A percentile compares a stretch with the other conserved stretches of the same genome.
These are phyloP conservation scores for Brachionus rubens DNA, from an alignment of 1,140 invertebrate species.

Conservation along the genomic window DNA sequence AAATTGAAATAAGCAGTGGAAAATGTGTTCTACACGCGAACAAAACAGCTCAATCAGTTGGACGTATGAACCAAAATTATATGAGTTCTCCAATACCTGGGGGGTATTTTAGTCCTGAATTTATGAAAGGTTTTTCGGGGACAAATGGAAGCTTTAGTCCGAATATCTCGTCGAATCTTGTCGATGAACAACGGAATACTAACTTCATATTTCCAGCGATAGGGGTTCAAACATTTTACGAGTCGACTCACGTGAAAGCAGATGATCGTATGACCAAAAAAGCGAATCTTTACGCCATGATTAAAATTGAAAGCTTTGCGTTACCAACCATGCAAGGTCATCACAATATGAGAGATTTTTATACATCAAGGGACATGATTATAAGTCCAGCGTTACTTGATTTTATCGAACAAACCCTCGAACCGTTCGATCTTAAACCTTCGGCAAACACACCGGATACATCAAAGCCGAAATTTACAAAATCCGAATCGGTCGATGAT, in stretches of 20 bases:
- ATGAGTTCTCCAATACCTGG: not conserved
- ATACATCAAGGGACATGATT: slow-evolving; percentile 56
- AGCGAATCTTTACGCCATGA: slow-evolving; percentile 45
- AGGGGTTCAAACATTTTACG: slow-evolving; percentile 74
- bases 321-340: slow-evolving; percentile 50
- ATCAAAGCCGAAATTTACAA: not conserved
- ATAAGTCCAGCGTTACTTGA: slow-evolving; percentile 60
- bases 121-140: slow-evolving; percentile 15
- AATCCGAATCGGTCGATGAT: slow-evolving; percentile 39
- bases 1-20: slow-evolving; percentile 90
- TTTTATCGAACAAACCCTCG: slow-evolving; percentile 73
- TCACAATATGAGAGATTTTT: not conserved
- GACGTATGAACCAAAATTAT: not conserved
- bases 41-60: slow-evolving; percentile 62
- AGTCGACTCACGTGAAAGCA: slow-evolving; percentile 55
- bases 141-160: slow-evolving; percentile 20
- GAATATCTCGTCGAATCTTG: slow-evolving; percentile 30
- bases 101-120: slow-evolving; percentile 28
- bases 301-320: slow-evolving; percentile 68
- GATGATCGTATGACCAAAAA: slow-evolving; percentile 46
- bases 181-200: slow-evolving; percentile 64
- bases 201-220: slow-evolving; percentile 90
- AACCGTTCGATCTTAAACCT: slow-evolving; percentile 61
- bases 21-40: slow-evolving; percentile 94
- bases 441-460: not conserved